These are phyloP conservation scores for Chloroceryle inda DNA, from an alignment of 2,797 vertebrate genomes.

Conservation along the genomic window DNA sequence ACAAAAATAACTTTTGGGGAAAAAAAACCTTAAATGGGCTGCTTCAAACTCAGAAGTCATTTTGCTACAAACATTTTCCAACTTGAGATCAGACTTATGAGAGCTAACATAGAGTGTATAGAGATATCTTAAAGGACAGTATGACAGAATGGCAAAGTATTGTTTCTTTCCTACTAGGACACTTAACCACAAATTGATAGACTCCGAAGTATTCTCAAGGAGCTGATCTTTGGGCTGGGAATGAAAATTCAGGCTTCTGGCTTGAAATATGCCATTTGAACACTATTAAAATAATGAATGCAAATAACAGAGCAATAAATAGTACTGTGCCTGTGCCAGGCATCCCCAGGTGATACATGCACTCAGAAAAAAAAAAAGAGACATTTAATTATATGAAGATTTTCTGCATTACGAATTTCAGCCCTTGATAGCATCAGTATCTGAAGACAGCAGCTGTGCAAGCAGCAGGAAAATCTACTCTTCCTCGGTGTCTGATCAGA, in stretches of 20 bases:
- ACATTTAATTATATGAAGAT: neutral
- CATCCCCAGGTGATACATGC: neutral
- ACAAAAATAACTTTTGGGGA: neutral
- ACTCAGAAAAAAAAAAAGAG: neutral
- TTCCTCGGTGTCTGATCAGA: neutral
- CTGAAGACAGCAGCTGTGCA: neutral
- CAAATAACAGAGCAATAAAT: neutral
- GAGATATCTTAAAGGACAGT: neutral
- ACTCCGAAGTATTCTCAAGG: neutral
- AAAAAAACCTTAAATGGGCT: neutral
- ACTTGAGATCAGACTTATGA: neutral
- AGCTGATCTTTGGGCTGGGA: neutral
- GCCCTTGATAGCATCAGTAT: neutral
- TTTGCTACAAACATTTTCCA: neutral
- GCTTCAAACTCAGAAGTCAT: neutral
- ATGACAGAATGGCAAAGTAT: neutral
- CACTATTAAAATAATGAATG: neutral
- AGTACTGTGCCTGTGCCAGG: neutral
- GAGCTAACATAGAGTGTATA: neutral
- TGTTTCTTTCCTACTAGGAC: neutral
- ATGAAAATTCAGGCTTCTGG: neutral
- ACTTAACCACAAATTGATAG: neutral
- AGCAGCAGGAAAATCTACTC: neutral
- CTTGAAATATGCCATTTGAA: neutral
- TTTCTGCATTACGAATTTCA: neutral